Evolutionary conservation across 2,797 vertebrate genomes (phyloP).

Genomic region (Rhinatrema bivittatum): DNA sequence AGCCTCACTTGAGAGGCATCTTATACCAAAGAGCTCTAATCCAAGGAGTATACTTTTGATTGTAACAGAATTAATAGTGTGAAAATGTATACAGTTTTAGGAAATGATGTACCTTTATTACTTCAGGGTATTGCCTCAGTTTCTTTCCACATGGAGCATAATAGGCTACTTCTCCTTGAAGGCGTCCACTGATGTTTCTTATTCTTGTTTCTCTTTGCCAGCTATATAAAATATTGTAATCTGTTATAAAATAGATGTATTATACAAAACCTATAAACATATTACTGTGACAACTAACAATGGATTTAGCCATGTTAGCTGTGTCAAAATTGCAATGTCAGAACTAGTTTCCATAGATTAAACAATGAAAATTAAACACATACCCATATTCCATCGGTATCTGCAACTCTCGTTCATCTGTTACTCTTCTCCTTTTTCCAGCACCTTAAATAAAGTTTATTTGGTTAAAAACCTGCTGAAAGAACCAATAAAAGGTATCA

Average conservation of each 20-base stretch:
- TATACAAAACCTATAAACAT: not conserved
- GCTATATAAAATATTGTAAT: slow-evolving; percentile 49
- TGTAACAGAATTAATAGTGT: slow-evolving; percentile 22
- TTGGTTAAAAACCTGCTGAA: slow-evolving; percentile 19
- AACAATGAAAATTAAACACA: no score
- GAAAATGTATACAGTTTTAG: slow-evolving; percentile 9
- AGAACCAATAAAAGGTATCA: not conserved
- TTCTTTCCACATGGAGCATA: slow-evolving; percentile 93
- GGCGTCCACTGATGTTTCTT: slow-evolving; percentile 70
- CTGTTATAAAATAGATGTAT: slow-evolving; percentile 20
- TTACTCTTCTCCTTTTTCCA: slow-evolving; percentile 75
- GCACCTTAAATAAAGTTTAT: slow-evolving; percentile 58
- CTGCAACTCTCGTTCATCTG: slow-evolving; percentile 75
- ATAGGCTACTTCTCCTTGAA: slow-evolving; percentile 87
- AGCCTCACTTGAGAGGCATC: slow-evolving; percentile 34
- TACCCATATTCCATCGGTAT: slow-evolving; percentile 87
- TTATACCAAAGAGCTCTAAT: slow-evolving; percentile 36
- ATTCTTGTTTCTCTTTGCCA: slow-evolving; percentile 92
- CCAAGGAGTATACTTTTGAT: slow-evolving; percentile 21
- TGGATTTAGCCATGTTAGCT: no score
- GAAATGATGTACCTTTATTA: slow-evolving; percentile 76
- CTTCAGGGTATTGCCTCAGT: slow-evolving; percentile 86
- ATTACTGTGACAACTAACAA: slow-evolving; percentile 10
- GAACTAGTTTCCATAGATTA: no score
- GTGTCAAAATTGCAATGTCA: no score